A percentile compares a stretch with the other conserved stretches of the same genome.
These are phyloP conservation scores for Oxytorus armatus DNA, from an alignment of 2,888 invertebrate species.

Conservation along the genomic window DNA sequence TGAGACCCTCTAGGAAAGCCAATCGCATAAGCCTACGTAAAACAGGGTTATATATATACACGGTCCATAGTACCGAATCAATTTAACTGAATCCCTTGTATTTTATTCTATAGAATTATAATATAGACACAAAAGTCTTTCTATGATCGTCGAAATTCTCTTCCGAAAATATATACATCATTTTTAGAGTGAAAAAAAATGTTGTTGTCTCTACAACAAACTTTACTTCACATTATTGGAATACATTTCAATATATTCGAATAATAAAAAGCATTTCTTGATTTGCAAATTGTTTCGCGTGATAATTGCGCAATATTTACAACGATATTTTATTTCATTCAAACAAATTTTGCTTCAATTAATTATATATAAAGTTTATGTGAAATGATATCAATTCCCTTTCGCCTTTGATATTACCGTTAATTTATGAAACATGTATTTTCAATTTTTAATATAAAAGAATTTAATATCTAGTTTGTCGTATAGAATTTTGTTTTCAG, in stretches of 20 bases:
- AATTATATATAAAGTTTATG: no score
- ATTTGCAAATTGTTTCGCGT: no score
- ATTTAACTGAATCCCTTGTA: constrained; percentile 18
- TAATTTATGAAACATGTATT: not conserved
- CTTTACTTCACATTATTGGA: no score
- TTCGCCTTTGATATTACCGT: not conserved
- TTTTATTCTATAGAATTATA: not conserved
- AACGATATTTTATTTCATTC: no score
- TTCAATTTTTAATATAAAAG: not conserved
- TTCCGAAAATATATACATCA: not conserved
- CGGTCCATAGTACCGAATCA: not conserved
- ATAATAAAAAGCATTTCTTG: no score
- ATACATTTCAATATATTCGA: no score
- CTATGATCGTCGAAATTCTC: no score
- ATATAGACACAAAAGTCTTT: not conserved
- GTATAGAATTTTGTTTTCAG: not conserved
- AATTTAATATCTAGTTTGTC: not conserved
- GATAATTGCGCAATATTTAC: no score
- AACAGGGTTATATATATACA: constrained; percentile 10
- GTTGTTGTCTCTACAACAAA: no score
- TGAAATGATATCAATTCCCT: not conserved
- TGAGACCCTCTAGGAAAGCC: constrained; percentile 61
- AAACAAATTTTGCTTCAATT: no score
- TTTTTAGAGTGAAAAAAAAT: no score
- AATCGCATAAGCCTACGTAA: constrained; percentile 57